These are phyloP conservation scores for Thereva unica DNA, from an alignment of 2,888 invertebrate species.

Conservation along the genomic window DNA sequence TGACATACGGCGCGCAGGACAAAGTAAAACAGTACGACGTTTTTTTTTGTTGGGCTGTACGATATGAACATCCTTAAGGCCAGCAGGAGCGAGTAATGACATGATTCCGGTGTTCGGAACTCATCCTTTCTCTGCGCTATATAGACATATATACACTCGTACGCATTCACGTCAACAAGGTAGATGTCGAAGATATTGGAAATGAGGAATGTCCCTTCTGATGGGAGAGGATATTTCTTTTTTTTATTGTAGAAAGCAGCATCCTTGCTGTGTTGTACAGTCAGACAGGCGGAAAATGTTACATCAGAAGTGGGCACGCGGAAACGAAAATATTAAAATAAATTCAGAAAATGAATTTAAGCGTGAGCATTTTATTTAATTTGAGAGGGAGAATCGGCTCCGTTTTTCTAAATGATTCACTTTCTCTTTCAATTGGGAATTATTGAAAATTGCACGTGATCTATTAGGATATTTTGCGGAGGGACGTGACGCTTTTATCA, in stretches of 20 bases:
- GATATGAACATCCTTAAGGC: constrained; percentile 25
- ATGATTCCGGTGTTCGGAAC: constrained; percentile 10
- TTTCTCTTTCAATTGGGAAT: too few species aligned
- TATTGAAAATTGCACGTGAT: too few species aligned
- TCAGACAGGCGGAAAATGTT: constrained; percentile 28
- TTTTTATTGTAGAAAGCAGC: constrained; percentile 12
- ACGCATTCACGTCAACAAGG: constrained; percentile 24
- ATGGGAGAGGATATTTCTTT: constrained; percentile 29
- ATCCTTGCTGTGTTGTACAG: constrained; percentile 18
- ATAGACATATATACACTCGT: constrained; percentile 23
- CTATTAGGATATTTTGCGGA: too few species aligned
- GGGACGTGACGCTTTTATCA: too few species aligned
- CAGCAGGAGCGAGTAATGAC: constrained; percentile 26
- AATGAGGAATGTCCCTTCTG: constrained; percentile 24
- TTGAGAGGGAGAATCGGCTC: not conserved
- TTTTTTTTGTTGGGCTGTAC: not conserved
- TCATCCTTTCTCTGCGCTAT: constrained; percentile 1
- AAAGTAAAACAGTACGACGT: constrained; percentile 20
- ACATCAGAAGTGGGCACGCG: constrained; percentile 19
- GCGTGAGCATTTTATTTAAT: constrained; percentile 34
- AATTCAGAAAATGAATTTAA: constrained; percentile 27
- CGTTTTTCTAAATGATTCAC: too few species aligned
- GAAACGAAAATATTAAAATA: constrained; percentile 21
- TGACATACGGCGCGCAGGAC: constrained; percentile 21
- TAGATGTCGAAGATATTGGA: constrained; percentile 8